These are phyloP conservation scores for Nixonia krombeini DNA, from an alignment of 1,140 invertebrate species.

Conservation along the genomic window DNA sequence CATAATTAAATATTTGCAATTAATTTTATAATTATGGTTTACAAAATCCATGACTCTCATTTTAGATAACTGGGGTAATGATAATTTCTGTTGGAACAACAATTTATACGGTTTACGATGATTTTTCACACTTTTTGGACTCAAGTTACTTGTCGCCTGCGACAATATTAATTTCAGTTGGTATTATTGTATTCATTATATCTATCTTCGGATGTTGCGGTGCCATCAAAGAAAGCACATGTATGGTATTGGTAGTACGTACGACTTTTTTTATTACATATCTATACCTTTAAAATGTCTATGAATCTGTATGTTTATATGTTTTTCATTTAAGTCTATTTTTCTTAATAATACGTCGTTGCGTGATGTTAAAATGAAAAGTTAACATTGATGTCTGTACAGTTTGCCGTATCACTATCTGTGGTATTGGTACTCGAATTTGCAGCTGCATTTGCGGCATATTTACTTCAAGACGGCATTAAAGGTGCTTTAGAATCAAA, in stretches of 20 bases:
- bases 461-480: slow-evolving; percentile 78
- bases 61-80: slow-evolving; percentile 80
- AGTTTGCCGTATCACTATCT: slow-evolving; percentile 86
- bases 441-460: slow-evolving; percentile 84
- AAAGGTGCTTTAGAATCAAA: slow-evolving; percentile 73
- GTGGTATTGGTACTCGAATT: slow-evolving; percentile 87
- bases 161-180: slow-evolving; percentile 82
- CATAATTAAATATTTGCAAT: too few relatives aligned
- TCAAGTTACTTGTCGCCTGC: slow-evolving; percentile 80
- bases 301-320: too few relatives aligned
- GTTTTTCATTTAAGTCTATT: too few relatives aligned
- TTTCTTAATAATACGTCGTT: too few relatives aligned
- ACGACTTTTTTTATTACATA: slow-evolving; percentile 6
- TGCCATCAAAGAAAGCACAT: slow-evolving; percentile 85
- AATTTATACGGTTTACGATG: slow-evolving; percentile 80
- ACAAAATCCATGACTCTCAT: slow-evolving; percentile 4
- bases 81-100: slow-evolving; percentile 85
- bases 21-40: background rate
- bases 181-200: slow-evolving; percentile 82
- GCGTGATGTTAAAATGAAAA: too few relatives aligned
- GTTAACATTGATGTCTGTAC: slow-evolving; percentile 54
- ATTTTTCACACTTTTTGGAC: slow-evolving; percentile 81
- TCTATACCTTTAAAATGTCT: slow-evolving; percentile 1
- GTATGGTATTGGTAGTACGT: slow-evolving; percentile 84
- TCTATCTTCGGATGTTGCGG: slow-evolving; percentile 87